Conservation (phyloP, 1,140 invertebrate species). For the Pogonognathellus flavescens region DNA sequence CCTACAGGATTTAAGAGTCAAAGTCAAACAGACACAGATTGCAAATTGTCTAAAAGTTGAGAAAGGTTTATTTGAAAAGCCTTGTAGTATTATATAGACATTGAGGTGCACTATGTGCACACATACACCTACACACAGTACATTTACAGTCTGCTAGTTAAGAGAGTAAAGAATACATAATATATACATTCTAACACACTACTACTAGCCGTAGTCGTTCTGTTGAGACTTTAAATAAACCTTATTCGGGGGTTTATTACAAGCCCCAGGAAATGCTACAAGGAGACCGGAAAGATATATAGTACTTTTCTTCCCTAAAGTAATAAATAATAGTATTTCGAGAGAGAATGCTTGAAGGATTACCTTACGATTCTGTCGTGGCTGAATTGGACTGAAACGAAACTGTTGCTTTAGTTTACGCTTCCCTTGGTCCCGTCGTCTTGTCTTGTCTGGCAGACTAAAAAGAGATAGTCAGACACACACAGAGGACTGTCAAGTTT, state of each 20-base stretch:
- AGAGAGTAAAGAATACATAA: too few species aligned
- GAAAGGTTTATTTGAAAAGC: neutral
- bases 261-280: neutral
- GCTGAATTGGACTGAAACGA: conserved; percentile 26
- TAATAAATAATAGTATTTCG: conserved; percentile 47
- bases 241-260: neutral
- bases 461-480: neutral
- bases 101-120: too few species aligned
- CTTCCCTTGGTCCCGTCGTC: conserved; percentile 22
- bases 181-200: too few species aligned
- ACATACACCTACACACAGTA: too few species aligned
- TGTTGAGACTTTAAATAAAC: too few species aligned
- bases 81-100: neutral
- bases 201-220: too few species aligned
- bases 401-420: conserved; percentile 45
- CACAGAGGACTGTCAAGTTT: conserved; percentile 6
- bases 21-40: conserved; percentile 45
- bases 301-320: conserved; percentile 39
- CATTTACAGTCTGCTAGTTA: too few species aligned
- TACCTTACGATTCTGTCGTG: conserved; percentile 32
- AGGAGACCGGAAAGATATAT: neutral
- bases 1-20: conserved; percentile 15
- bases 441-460: neutral
- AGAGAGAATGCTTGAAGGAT: conserved; percentile 46
- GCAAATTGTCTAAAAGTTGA: conserved; percentile 31